Evolutionary conservation across 2,888 invertebrate species (phyloP).

Genomic region (Amphipoea lucens): DNA sequence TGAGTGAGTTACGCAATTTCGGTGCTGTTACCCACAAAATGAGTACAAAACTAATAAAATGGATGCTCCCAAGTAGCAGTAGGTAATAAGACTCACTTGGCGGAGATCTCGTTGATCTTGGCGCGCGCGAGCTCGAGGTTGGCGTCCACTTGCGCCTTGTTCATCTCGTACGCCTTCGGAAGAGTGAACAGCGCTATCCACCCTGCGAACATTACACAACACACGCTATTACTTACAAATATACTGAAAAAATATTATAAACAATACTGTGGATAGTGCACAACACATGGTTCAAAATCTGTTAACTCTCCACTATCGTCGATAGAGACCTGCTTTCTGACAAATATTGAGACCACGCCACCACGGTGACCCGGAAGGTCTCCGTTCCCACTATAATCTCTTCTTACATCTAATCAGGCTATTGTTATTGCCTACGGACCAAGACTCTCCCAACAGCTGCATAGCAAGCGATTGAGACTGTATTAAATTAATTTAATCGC

Average conservation of each 20-base stretch:
- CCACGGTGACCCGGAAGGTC: background rate
- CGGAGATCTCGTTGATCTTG: conserved; percentile 96
- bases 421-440: background rate
- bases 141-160: conserved; percentile 97
- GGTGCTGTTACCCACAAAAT: background rate
- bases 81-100: conserved; percentile 92
- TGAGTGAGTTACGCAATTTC: no score
- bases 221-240: background rate
- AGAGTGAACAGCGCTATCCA: conserved; percentile 98
- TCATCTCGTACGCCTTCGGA: conserved; percentile 98
- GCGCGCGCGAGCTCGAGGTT: conserved; percentile 96
- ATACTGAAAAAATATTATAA: background rate
- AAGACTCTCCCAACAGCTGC: no score
- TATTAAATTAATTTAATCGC: background rate
- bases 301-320: background rate
- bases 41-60: background rate
- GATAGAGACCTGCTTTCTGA: background rate
- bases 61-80: background rate
- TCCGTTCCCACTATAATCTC: background rate
- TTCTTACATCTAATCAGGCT: background rate
- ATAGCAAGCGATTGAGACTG: background rate
- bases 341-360: background rate
- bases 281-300: background rate
- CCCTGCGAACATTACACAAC: conserved; percentile 89
- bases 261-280: background rate